These are phyloP conservation scores for Xiphias gladius DNA, from an alignment of 2,113 vertebrate species.

Conservation along the genomic window DNA sequence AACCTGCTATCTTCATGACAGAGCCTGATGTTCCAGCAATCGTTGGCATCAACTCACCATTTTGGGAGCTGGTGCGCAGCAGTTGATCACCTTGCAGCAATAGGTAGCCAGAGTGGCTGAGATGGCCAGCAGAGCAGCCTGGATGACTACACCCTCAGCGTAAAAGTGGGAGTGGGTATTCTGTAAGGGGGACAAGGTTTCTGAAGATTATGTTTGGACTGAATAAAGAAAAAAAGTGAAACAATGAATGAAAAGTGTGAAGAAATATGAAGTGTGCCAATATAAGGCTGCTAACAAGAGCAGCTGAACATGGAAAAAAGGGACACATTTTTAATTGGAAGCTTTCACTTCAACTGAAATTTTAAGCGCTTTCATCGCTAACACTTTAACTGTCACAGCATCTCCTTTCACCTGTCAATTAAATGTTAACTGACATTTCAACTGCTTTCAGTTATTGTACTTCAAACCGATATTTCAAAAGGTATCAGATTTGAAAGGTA, in stretches of 20 bases:
- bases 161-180: background rate
- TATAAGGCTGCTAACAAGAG: background rate
- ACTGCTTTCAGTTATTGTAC: background rate
- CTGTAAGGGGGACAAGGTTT: constrained; percentile 37
- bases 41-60: constrained; percentile 67
- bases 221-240: background rate
- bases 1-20: background rate
- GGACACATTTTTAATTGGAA: no score
- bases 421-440: no score
- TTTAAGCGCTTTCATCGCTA: no score
- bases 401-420: no score
- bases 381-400: no score
- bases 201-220: background rate
- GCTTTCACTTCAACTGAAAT: no score
- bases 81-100: constrained; percentile 82
- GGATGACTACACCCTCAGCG: constrained; percentile 39
- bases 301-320: no score
- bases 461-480: background rate
- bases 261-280: no score
- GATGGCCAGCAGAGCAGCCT: constrained; percentile 69
- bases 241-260: background rate
- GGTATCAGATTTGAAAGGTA: background rate
- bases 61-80: constrained; percentile 70
- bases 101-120: constrained; percentile 77
- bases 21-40: background rate